These are phyloP conservation scores for Emydura subglobosa DNA, from an alignment of 2,113 vertebrate genomes.

Conservation along the genomic window DNA sequence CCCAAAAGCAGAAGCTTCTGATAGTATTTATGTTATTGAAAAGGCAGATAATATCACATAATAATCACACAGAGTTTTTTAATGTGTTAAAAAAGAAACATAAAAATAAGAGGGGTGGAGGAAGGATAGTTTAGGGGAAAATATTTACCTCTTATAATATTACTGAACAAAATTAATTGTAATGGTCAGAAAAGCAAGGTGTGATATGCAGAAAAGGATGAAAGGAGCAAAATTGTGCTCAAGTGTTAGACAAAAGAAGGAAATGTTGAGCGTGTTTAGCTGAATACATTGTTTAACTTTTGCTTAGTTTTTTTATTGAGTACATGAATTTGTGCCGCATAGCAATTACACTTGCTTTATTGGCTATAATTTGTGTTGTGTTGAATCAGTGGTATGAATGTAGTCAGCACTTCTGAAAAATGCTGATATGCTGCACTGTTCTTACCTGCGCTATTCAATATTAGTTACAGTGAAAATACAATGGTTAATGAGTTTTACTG, in stretches of 20 bases:
- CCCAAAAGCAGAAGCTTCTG: neutral
- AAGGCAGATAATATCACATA: neutral
- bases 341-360: conserved; percentile 4
- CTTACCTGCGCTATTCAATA: conserved; percentile 28
- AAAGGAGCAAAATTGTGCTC: neutral
- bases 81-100: rapidly evolving
- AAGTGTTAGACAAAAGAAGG: neutral
- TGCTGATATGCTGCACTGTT: conserved; percentile 33
- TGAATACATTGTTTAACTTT: neutral
- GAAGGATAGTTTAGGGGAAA: neutral
- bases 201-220: rapidly evolving
- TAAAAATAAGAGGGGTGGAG: neutral
- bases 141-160: neutral
- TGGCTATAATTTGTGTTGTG: conserved; percentile 8
- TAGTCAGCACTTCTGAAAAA: conserved; percentile 34
- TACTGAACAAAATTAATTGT: neutral
- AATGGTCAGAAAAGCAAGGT: neutral
- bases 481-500: conserved; percentile 44
- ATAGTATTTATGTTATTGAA: neutral
- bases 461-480: conserved; percentile 18
- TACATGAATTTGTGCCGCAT: neutral
- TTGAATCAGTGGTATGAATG: conserved; percentile 25
- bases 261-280: neutral
- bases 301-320: conserved; percentile 17
- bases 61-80: rapidly evolving